Base-by-base conservation (phyloP, 1,140 invertebrate genomes). In the Rhizoglyphus robini region DNA sequence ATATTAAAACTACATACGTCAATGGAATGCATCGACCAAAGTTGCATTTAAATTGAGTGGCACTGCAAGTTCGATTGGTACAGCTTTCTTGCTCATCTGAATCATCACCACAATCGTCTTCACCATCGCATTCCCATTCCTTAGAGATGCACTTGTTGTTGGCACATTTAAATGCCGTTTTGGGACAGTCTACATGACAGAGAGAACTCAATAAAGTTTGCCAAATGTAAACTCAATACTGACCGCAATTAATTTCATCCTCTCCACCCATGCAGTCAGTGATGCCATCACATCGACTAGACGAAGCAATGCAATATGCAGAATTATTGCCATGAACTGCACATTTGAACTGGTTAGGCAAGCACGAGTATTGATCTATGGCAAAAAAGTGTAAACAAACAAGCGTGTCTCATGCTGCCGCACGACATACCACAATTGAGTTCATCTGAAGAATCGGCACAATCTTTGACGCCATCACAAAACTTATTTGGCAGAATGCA, bases 21-120 rank as follows among this genome's bases (percentile, higher is more conserved):
- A 83, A 80, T 0, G 92, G 89, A 54, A 98, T 90, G 72, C 95
- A 98, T 23, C 89, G 82, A 0, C 91, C 90, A 4, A 90, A 91
- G 71, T 87, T 88, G 75, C 95, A 99, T 75, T 90, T 86, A 78
- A 96, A 97, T 74, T 98, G 91, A 34, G 87, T 86, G 0, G 84
- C 77, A 31, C 82, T 82, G 76, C 93, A 97, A 0, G 89, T 92
- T 11, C 89, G 88, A 77, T 89, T 63, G 34, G 88, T 93, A 73
- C 90, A 94, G 72, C 93, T 93, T 74, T 91, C 87, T 75, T 13
- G 25, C 73, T 75, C 84, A 82, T 80, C 68, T 69, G 54, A 49
- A n/a, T 32, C 65, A 38, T 96, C 92, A 65, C 94, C 75, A 71
- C 92, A 96, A 73, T 96, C 92, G 74, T 95, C 88, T 71, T 91